Conservation (phyloP, 2,113 vertebrate species). For the Lepus europaeus region DNA sequence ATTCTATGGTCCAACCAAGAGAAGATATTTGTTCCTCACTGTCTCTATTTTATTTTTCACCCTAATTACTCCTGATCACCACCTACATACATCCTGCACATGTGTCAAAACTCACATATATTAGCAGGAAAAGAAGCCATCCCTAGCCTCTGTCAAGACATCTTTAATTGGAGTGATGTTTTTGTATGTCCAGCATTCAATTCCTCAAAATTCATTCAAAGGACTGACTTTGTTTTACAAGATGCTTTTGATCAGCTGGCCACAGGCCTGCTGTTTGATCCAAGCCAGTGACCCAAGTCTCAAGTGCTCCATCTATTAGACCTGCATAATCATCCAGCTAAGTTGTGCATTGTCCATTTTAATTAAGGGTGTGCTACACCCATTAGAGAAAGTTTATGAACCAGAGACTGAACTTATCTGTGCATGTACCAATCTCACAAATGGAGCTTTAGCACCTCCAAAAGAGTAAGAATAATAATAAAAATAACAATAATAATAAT, state of each 20-base stretch:
- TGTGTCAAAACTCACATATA: neutral
- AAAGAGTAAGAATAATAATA: constrained; percentile 77
- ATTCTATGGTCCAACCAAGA: neutral
- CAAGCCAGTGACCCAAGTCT: constrained; percentile 73
- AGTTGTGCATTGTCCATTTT: constrained; percentile 73
- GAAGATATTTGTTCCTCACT: neutral
- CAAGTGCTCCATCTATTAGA: constrained; percentile 76
- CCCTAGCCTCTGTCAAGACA: neutral
- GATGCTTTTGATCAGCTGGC: constrained; percentile 68
- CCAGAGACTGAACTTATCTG: constrained; percentile 71
- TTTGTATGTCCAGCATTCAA: neutral
- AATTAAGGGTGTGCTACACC: constrained; percentile 77
- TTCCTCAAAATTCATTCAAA: constrained; percentile 24
- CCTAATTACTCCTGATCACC: neutral
- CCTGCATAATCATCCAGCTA: constrained; percentile 72
- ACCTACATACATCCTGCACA: neutral
- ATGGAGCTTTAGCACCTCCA: constrained; percentile 72
- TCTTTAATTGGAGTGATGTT: constrained; percentile 14
- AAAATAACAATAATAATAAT: constrained; percentile 81
- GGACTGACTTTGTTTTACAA: constrained; percentile 28
- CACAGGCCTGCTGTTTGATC: constrained; percentile 66
- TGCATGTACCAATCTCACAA: constrained; percentile 53
- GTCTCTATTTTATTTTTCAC: neutral
- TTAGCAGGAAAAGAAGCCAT: neutral
- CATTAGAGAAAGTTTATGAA: constrained; percentile 79